These are phyloP conservation scores for Heliconius nattereri DNA, from an alignment of 1,140 invertebrate genomes.

Conservation along the genomic window DNA sequence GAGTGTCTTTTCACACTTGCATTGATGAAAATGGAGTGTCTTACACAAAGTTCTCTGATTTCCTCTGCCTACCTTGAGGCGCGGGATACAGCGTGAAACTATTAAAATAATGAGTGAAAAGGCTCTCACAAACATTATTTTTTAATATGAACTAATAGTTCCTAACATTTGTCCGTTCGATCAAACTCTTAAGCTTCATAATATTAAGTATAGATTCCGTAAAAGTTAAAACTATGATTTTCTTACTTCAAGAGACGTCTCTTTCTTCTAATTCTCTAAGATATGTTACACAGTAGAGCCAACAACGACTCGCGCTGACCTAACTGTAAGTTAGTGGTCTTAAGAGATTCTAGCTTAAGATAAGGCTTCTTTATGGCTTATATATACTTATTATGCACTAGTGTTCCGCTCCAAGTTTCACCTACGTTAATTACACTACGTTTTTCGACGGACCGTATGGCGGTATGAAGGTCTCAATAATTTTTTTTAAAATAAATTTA, in stretches of 20 bases:
- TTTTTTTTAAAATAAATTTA: too few relatives aligned
- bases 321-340: constrained; percentile 6
- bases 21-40: too few relatives aligned
- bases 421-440: not conserved
- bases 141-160: too few relatives aligned
- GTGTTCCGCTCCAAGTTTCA: not conserved
- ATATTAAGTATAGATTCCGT: not conserved
- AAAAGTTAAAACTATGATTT: not conserved
- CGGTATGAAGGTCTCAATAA: too few relatives aligned
- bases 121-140: too few relatives aligned
- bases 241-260: not conserved
- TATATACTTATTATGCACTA: not conserved
- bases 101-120: too few relatives aligned
- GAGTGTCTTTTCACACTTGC: too few relatives aligned
- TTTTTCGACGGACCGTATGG: too few relatives aligned
- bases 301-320: constrained; percentile 2
- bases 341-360: constrained; percentile 11
- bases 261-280: not conserved
- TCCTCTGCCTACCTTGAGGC: too few relatives aligned
- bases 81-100: too few relatives aligned
- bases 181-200: not conserved
- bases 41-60: too few relatives aligned
- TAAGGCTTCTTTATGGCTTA: constrained; percentile 9
- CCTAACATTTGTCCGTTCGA: too few relatives aligned
- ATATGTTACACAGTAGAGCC: not conserved